Base-by-base conservation (phyloP, 1,140 invertebrate species). In the Zaprionus tsacasi region DNA sequence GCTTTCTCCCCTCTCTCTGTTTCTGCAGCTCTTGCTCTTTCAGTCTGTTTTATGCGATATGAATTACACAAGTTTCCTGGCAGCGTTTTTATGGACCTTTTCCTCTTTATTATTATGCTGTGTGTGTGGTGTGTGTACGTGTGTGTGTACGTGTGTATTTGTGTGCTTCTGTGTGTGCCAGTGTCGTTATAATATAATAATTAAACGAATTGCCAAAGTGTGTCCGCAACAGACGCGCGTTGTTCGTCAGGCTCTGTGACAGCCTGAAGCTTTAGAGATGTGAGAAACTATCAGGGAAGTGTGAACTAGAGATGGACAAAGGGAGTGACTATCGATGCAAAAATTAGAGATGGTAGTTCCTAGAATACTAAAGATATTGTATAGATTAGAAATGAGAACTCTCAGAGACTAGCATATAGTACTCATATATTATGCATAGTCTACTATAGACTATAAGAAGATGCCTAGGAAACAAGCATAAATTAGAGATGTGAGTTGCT, bases 201-300 rank as follows among this genome's bases (percentile, higher is more conserved):
- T 88, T 88, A 88, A 88, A 88, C 66, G 83, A 88, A 88, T 88
- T 88, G 83, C 81, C 81, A 89, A 88, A 88, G 83, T 88, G 83
- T 88, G 83, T 88, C 85, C 81, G 80, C 69, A 78, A 74, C 81
- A 87, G 77, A 82, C 83, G 82, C 78, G 72, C 76, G 69, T 79
- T 66, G 76, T 74, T 88, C 79, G 76, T 79, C 82, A 87, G 69
- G 40, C 63, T 25, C 57, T 36, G 59, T 30, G 1, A 48, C 25
- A 33, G 52, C 52, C 60, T 54, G 63, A 52, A 56, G 63, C 50
- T 27, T 50, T 58, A 48, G 55, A 36, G 55, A 68, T 68, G 65
- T 13, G 38, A 67, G 2, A 43, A 65, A 65, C 35, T 43, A 40
- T 55, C 13, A 27, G 52, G 6, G 27, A 0, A 35, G 7, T n/a